A percentile compares a stretch with the other conserved stretches of the same genome.
These are phyloP conservation scores for Chrysodeixis includens DNA, from an alignment of 2,888 invertebrate genomes.

Conservation along the genomic window DNA sequence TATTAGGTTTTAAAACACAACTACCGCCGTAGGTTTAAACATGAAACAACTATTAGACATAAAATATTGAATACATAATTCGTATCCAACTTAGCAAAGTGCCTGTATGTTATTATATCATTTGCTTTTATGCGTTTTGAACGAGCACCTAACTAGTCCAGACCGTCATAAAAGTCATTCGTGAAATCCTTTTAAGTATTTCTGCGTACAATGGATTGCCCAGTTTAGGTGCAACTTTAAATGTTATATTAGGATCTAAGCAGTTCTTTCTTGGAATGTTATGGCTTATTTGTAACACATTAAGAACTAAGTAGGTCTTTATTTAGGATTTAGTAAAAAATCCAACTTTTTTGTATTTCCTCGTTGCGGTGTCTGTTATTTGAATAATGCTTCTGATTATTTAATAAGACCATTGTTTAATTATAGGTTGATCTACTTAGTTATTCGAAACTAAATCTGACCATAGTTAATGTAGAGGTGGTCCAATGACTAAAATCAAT, in stretches of 20 bases:
- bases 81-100: constrained; percentile 18
- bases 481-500: too few relatives aligned
- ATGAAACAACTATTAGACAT: background rate
- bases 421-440: too few relatives aligned
- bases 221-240: constrained; percentile 23
- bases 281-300: background rate
- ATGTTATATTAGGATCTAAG: constrained; percentile 16
- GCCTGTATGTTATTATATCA: constrained; percentile 38
- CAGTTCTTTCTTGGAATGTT: background rate
- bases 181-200: constrained; percentile 39
- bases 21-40: too few relatives aligned
- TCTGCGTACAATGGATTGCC: constrained; percentile 34
- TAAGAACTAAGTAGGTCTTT: too few relatives aligned
- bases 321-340: too few relatives aligned
- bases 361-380: too few relatives aligned
- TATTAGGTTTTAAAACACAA: background rate
- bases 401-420: too few relatives aligned
- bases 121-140: constrained; percentile 39
- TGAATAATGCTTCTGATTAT: too few relatives aligned
- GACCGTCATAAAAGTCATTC: constrained; percentile 43
- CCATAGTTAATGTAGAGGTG: too few relatives aligned
- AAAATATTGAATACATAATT: background rate
- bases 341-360: too few relatives aligned
- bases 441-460: too few relatives aligned
- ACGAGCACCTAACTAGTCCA: constrained; percentile 24